A percentile compares a stretch with the other conserved stretches of the same genome.
phyloP scores from a whole-genome alignment of 2,113 vertebrate genomes.

The Ictidomys tridecemlineatus region DNA sequence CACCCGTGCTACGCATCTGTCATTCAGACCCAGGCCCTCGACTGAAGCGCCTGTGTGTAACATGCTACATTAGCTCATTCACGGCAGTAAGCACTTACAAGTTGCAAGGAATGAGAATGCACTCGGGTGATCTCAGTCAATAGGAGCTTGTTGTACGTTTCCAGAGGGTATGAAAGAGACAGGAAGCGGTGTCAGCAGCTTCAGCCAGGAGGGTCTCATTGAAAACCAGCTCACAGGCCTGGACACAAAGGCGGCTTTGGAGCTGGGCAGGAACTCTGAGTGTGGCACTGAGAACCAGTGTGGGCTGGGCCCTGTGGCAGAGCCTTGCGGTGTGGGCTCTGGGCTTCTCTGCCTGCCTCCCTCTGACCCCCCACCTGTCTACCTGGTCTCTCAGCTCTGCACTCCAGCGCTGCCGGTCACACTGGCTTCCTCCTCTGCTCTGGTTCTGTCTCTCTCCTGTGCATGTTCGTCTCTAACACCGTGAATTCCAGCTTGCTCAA shows the following conservation, averaged over 20 bases:
- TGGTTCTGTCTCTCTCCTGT: not conserved
- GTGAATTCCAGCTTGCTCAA: not conserved
- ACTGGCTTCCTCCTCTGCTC: not conserved
- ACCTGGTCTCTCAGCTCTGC: not conserved
- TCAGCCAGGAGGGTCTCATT: slow-evolving; percentile 65
- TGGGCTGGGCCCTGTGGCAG: not conserved
- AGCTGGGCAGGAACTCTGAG: not conserved
- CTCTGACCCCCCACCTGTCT: not conserved
- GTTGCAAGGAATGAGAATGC: slow-evolving; percentile 9
- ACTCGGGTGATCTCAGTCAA: slow-evolving; percentile 27
- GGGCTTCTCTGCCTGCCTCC: too few relatives aligned
- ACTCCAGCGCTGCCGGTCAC: not conserved
- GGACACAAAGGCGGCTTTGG: slow-evolving; percentile 65
- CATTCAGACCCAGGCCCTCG: not conserved
- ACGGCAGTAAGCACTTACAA: not conserved
- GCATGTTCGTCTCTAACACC: not conserved
- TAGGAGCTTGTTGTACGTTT: slow-evolving; percentile 73
- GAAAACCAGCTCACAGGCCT: slow-evolving; percentile 67
- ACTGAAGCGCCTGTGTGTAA: not conserved
- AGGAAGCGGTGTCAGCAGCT: slow-evolving; percentile 64
- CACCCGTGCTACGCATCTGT: accelerated
- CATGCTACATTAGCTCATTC: slow-evolving; percentile 10
- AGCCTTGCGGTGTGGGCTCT: accelerated
- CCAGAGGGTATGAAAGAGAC: slow-evolving; percentile 70
- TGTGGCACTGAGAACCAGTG: accelerated